Evolutionary conservation across 2,113 vertebrate species (phyloP).

Genomic region (Limanda limanda): DNA sequence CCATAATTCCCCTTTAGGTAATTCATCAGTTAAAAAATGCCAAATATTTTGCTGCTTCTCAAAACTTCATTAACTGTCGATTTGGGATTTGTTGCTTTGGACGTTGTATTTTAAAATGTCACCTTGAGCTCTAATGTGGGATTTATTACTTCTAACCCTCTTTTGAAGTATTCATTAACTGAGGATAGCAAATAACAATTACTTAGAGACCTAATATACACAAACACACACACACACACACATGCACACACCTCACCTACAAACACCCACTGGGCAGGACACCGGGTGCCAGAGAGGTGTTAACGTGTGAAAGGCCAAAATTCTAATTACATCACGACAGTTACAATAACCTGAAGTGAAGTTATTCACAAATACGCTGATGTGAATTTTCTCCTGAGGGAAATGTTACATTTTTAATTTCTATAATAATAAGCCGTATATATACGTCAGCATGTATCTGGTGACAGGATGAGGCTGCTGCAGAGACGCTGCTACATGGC

Average conservation of each 20-base stretch:
- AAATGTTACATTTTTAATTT: too few species aligned
- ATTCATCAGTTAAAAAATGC: too few species aligned
- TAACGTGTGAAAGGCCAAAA: not conserved
- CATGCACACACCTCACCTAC: not conserved
- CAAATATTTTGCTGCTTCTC: not conserved
- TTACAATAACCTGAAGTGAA: not conserved
- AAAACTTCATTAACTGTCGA: not conserved
- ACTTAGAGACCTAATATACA: not conserved
- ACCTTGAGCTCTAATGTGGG: not conserved
- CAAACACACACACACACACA: not conserved
- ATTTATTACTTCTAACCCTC: not conserved
- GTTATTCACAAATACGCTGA: not conserved
- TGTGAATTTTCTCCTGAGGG: not conserved
- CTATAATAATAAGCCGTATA: not conserved
- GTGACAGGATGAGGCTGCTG: not conserved
- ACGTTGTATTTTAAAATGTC: conserved; percentile 1
- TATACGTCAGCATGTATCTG: not conserved
- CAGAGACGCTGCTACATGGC: not conserved
- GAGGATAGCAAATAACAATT: not conserved
- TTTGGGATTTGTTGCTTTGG: not conserved
- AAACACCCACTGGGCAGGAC: not conserved
- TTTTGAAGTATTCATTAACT: not conserved
- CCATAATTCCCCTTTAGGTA: too few species aligned
- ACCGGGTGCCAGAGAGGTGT: too few species aligned
- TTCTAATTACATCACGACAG: not conserved